Percentiles rank a stretch among this genome's conserved stretches.
Evolutionary conservation across 1,140 invertebrate genomes (phyloP).

Genomic region (Drosophila suzukii): DNA sequence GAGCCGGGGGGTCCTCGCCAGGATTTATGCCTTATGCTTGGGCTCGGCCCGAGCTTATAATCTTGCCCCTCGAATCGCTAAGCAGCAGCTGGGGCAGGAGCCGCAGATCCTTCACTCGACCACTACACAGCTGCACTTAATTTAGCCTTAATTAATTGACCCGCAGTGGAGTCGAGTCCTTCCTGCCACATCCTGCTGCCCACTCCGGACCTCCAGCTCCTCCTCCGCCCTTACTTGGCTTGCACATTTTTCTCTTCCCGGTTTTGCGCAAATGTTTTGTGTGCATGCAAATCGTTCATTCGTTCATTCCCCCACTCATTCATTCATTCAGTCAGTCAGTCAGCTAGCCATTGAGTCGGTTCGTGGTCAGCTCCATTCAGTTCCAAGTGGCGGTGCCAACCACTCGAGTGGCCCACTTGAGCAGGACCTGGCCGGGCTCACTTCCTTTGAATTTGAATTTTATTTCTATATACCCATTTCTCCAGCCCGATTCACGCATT

Average conservation of each 20-base stretch:
- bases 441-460: constrained; percentile 60
- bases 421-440: constrained; percentile 49
- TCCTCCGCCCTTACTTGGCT: background rate
- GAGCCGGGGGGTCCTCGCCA: constrained; percentile 21
- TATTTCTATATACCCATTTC: constrained; percentile 18
- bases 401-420: constrained; percentile 71
- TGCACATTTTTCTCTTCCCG: constrained; percentile 42
- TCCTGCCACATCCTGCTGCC: constrained; percentile 18
- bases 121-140: constrained; percentile 71
- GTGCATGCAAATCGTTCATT: constrained; percentile 76
- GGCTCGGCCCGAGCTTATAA: constrained; percentile 61
- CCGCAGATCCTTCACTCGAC: constrained; percentile 56
- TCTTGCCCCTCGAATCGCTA: constrained; percentile 77
- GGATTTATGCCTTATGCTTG: constrained; percentile 62
- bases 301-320: constrained; percentile 42
- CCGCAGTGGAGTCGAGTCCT: constrained; percentile 68
- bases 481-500: constrained; percentile 1
- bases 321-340: constrained; percentile 26
- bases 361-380: constrained; percentile 71
- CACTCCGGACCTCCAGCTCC: background rate
- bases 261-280: constrained; percentile 76
- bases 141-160: constrained; percentile 82
- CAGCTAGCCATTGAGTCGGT: constrained; percentile 31
- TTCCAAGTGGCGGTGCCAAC: constrained; percentile 49
- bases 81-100: constrained; percentile 47